phyloP scores from a whole-genome alignment of 2,113 vertebrate genomes.

The Apodemus sylvaticus region DNA sequence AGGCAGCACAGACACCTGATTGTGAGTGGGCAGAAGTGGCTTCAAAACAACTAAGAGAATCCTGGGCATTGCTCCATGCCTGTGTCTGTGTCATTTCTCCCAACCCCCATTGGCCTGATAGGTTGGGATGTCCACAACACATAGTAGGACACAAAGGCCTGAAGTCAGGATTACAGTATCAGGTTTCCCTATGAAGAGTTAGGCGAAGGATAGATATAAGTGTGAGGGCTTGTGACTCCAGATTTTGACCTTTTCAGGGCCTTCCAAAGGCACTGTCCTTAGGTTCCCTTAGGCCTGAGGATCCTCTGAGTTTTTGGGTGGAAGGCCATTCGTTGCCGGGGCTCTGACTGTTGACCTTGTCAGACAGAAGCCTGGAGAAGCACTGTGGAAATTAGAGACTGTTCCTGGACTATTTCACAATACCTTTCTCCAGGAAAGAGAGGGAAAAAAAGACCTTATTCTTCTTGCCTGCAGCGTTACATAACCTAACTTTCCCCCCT shows the following conservation, averaged over 20 bases:
- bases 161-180: not conserved
- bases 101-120: no score
- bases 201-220: not conserved
- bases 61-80: not conserved
- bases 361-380: not conserved
- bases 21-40: not conserved
- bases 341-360: slow-evolving; percentile 1
- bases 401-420: slow-evolving; percentile 65
- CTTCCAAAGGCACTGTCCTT: not conserved
- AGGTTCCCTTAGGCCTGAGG: no score
- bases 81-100: no score
- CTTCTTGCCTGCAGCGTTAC: slow-evolving; percentile 35
- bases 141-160: not conserved
- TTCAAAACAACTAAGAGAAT: not conserved
- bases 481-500: slow-evolving; percentile 55
- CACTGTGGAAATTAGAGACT: slow-evolving; percentile 32
- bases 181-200: rapidly evolving
- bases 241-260: rapidly evolving
- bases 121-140: not conserved
- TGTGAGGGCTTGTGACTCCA: no score
- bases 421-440: slow-evolving; percentile 68
- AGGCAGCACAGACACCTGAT: not conserved
- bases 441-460: slow-evolving; percentile 29
- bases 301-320: not conserved
- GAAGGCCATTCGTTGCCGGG: not conserved